Conservation (phyloP, 2,888 invertebrate genomes). For the Apomyelois bistriatella region DNA sequence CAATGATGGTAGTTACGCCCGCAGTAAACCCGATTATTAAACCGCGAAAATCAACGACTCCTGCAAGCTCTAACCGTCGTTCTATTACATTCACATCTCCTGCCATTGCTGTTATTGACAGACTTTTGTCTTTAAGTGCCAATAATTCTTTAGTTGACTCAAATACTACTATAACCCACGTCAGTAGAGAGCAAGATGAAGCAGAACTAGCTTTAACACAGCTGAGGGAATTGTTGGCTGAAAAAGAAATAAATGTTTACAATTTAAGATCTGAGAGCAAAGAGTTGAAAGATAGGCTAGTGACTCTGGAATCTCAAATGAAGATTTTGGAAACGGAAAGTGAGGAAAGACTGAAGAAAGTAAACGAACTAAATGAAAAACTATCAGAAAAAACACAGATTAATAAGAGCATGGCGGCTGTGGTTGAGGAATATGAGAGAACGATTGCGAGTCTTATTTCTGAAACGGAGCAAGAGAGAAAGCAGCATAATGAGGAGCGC, state of each 20-base stretch:
- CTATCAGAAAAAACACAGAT: conserved; percentile 63
- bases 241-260: conserved; percentile 76
- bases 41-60: conserved; percentile 51
- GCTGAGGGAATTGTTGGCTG: conserved; percentile 74
- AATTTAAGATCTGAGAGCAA: conserved; percentile 71
- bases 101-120: conserved; percentile 76
- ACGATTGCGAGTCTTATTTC: conserved; percentile 87
- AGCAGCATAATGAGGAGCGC: conserved; percentile 76
- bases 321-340: conserved; percentile 53
- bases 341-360: conserved; percentile 52
- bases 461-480: conserved; percentile 85
- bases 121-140: conserved; percentile 65
- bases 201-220: conserved; percentile 59
- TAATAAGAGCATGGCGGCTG: conserved; percentile 81
- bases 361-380: conserved; percentile 58
- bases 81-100: conserved; percentile 70
- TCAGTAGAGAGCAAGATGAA: conserved; percentile 49
- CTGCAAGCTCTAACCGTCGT: conserved; percentile 57
- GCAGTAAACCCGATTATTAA: conserved; percentile 58
- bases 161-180: conserved; percentile 40
- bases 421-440: conserved; percentile 89
- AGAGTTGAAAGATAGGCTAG: conserved; percentile 68
- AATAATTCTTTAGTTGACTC: conserved; percentile 49
- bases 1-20: conserved; percentile 70
- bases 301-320: conserved; percentile 57